phyloP scores from a whole-genome alignment of 2,888 invertebrate genomes.

The Therioaphis trifolii region DNA sequence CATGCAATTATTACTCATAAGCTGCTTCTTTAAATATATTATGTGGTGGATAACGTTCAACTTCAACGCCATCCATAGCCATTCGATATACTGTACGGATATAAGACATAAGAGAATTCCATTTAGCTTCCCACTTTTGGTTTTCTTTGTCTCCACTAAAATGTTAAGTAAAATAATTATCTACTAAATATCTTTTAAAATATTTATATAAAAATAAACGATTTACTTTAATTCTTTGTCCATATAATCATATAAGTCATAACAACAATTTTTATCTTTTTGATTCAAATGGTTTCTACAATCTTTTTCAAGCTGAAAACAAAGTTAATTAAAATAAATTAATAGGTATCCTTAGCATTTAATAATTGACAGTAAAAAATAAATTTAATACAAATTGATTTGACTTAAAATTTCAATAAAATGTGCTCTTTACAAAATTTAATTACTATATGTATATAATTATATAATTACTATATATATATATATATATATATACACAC shows the following conservation, averaged over 20 bases:
- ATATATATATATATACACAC: too few species aligned
- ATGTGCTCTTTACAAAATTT: too few species aligned
- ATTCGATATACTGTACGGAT: constrained; percentile 69
- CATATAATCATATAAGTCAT: neutral
- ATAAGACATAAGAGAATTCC: constrained; percentile 64
- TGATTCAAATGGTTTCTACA: constrained; percentile 26
- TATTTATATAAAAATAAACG: neutral
- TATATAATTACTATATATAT: too few species aligned
- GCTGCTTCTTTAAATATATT: constrained; percentile 68
- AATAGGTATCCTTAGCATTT: neutral
- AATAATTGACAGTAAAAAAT: neutral
- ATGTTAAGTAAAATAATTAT: constrained; percentile 19
- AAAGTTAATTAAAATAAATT: constrained; percentile 5
- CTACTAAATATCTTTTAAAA: neutral
- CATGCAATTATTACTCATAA: constrained; percentile 67
- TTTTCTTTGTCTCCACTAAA: constrained; percentile 47
- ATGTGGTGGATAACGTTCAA: constrained; percentile 65
- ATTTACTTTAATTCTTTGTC: constrained; percentile 24
- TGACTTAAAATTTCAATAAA: too few species aligned
- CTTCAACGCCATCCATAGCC: constrained; percentile 66
- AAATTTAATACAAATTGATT: neutral
- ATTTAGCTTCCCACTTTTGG: constrained; percentile 55
- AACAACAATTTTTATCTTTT: constrained; percentile 31
- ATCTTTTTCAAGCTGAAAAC: constrained; percentile 40
- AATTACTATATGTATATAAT: too few species aligned